These are phyloP conservation scores for Gymnocheta viridis DNA, from an alignment of 2,888 invertebrate species.

Conservation along the genomic window DNA sequence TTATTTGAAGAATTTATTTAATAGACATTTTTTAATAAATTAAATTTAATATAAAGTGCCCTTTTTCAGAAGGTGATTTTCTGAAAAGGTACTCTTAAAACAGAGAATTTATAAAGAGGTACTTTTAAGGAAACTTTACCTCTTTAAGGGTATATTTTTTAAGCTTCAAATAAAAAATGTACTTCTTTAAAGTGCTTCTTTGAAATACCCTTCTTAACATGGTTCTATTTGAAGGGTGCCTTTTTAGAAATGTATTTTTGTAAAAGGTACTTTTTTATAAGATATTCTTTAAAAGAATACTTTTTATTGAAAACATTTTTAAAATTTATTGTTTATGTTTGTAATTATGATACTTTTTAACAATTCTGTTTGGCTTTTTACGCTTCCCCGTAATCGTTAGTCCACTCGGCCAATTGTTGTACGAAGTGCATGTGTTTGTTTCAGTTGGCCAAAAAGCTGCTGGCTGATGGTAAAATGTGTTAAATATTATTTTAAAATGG, in stretches of 20 bases:
- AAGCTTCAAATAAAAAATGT: too few species aligned
- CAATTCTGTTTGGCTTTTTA: background rate
- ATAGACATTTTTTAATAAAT: too few species aligned
- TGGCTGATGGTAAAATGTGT: slow-evolving; percentile 55
- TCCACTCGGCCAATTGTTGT: background rate
- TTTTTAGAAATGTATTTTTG: too few species aligned
- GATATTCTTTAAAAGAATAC: too few species aligned
- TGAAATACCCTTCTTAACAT: too few species aligned
- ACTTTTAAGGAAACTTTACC: background rate
- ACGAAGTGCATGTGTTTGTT: slow-evolving; percentile 6
- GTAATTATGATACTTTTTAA: background rate
- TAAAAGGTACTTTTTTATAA: too few species aligned
- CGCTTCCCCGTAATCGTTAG: background rate
- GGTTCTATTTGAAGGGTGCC: too few species aligned
- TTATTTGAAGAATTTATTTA: too few species aligned
- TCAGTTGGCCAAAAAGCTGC: slow-evolving; percentile 31
- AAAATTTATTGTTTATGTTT: too few species aligned
- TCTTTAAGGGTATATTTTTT: background rate
- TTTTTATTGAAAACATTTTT: too few species aligned
- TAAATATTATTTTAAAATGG: slow-evolving; percentile 61
- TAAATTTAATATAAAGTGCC: too few species aligned
- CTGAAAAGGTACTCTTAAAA: background rate
- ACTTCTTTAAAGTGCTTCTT: background rate
- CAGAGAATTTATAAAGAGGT: background rate
- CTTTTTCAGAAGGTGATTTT: background rate